phyloP scores from a whole-genome alignment of 2,113 vertebrate species.

The Apus apus region DNA sequence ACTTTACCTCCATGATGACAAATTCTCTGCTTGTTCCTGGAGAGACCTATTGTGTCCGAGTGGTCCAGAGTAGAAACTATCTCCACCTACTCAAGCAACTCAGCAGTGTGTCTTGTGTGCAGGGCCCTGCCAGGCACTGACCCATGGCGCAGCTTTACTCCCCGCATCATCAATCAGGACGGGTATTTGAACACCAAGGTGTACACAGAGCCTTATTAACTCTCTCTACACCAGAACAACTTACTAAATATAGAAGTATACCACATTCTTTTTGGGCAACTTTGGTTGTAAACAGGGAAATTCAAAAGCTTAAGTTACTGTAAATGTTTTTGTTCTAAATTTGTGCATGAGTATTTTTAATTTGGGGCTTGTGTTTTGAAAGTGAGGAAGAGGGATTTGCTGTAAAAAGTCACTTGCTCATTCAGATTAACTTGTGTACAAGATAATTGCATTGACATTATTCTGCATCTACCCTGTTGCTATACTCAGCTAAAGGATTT shows the following conservation, averaged over 20 bases:
- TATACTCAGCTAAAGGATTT: background rate
- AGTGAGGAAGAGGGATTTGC: background rate
- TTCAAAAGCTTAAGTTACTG: slow-evolving; percentile 56
- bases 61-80: background rate
- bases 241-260: slow-evolving; percentile 4
- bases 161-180: slow-evolving; percentile 43
- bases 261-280: background rate
- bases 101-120: background rate
- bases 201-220: slow-evolving; percentile 57
- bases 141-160: slow-evolving; percentile 6
- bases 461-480: fast-evolving
- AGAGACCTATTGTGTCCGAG: background rate
- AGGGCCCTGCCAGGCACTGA: background rate
- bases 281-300: slow-evolving; percentile 72
- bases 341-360: background rate
- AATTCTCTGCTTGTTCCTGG: slow-evolving; percentile 5
- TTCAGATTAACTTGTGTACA: background rate
- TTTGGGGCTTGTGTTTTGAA: background rate
- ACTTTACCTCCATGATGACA: background rate
- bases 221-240: slow-evolving; percentile 9
- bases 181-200: slow-evolving; percentile 6
- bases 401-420: background rate
- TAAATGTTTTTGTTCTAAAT: slow-evolving; percentile 32
- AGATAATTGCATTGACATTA: background rate
- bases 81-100: background rate